A percentile compares a stretch with the other conserved stretches of the same genome.
Conservation (phyloP, 2,113 vertebrate species). For the Sinosuthora webbiana region DNA sequence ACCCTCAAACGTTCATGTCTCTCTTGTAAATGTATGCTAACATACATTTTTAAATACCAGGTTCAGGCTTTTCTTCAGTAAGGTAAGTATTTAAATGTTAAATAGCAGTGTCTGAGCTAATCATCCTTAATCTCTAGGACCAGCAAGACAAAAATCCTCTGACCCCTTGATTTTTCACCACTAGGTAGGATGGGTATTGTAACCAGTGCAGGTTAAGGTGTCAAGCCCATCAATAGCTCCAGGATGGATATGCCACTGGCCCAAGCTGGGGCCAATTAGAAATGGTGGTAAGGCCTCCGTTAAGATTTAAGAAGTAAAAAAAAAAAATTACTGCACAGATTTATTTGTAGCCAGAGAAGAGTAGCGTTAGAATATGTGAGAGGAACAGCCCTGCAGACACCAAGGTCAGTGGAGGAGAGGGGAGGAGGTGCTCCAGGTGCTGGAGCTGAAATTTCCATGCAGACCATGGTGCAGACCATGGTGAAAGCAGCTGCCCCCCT, state of each 20-base stretch:
- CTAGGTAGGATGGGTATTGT: neutral
- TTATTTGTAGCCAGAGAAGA: neutral
- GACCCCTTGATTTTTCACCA: neutral
- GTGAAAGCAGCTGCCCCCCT: neutral
- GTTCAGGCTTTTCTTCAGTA: neutral
- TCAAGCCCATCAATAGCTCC: neutral
- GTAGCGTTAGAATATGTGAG: neutral
- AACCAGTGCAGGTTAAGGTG: neutral
- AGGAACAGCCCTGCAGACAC: neutral
- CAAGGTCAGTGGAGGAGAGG: neutral
- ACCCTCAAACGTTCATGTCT: neutral
- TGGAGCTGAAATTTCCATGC: neutral
- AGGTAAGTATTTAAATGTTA: neutral
- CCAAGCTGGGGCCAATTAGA: neutral
- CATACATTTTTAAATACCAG: neutral
- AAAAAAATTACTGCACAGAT: neutral
- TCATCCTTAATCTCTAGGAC: neutral
- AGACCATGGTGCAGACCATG: neutral
- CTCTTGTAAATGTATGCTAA: neutral
- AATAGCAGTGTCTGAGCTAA: neutral
- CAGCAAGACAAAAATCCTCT: neutral
- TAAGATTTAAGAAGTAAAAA: neutral
- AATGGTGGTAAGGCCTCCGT: neutral
- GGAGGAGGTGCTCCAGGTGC: neutral
- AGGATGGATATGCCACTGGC: neutral